phyloP scores from a whole-genome alignment of 2,888 invertebrate genomes.

The Thymelicus lineola region DNA sequence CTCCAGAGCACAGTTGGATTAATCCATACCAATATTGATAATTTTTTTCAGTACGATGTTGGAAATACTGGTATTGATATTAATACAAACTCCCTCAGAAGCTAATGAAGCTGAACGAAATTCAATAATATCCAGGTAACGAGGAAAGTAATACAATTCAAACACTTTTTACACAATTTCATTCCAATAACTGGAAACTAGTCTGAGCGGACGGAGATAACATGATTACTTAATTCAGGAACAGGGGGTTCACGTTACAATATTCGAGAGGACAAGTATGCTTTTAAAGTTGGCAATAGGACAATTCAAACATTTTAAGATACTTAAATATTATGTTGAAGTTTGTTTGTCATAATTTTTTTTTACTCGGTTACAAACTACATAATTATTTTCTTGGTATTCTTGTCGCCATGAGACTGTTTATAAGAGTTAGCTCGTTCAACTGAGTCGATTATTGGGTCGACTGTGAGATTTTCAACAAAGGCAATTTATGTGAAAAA shows the following conservation, averaged over 20 bases:
- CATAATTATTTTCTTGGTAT: too few species aligned
- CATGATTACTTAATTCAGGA: not conserved
- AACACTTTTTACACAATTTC: conserved; percentile 3
- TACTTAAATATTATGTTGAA: too few species aligned
- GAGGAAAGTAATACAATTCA: conserved; percentile 11
- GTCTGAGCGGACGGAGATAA: conserved; percentile 10
- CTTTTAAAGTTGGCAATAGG: too few species aligned
- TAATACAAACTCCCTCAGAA: not conserved
- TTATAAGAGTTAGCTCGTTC: too few species aligned
- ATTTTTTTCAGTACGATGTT: not conserved
- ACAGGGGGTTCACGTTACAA: not conserved
- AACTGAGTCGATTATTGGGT: too few species aligned
- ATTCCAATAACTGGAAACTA: conserved; percentile 11
- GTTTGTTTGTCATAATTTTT: too few species aligned
- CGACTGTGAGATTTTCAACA: too few species aligned
- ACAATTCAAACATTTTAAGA: too few species aligned
- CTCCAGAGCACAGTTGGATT: not conserved
- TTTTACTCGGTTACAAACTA: too few species aligned
- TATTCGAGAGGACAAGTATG: not conserved
- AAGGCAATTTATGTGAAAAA: too few species aligned
- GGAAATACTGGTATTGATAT: not conserved
- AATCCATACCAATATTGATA: not conserved
- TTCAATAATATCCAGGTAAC: not conserved
- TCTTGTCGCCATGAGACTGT: too few species aligned
- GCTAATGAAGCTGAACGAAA: not conserved